phyloP scores from a whole-genome alignment of 2,888 invertebrate species.

The Argyra leucocephala region DNA sequence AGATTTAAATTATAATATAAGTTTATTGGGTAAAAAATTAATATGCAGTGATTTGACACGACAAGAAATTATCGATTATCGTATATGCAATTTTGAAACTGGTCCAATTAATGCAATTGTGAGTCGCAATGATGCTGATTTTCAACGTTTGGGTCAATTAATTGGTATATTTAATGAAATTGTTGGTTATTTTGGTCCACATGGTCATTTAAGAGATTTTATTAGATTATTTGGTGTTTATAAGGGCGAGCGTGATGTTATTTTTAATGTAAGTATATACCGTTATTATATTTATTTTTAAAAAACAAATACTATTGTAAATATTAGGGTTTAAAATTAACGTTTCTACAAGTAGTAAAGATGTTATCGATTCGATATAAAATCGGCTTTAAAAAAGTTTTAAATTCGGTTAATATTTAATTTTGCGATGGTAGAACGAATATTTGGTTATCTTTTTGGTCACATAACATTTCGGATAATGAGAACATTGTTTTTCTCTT shows the following conservation, averaged over 20 bases:
- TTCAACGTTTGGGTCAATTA: not conserved
- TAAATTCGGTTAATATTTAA: too few relatives aligned
- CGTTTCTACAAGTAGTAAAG: too few relatives aligned
- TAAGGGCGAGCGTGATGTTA: slow-evolving; percentile 22
- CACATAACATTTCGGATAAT: too few relatives aligned
- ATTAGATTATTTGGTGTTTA: slow-evolving; percentile 25
- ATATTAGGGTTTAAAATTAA: too few relatives aligned
- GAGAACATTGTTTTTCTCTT: too few relatives aligned
- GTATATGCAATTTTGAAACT: slow-evolving; percentile 25
- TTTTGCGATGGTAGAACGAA: too few relatives aligned
- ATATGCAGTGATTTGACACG: slow-evolving; percentile 23
- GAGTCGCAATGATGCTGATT: slow-evolving; percentile 20
- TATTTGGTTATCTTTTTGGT: too few relatives aligned
- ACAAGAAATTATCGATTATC: slow-evolving; percentile 17
- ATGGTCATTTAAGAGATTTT: slow-evolving; percentile 1
- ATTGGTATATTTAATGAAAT: slow-evolving; percentile 21
- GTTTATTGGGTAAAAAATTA: slow-evolving; percentile 23
- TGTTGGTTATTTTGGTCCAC: slow-evolving; percentile 16
- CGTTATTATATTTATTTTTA: too few relatives aligned
- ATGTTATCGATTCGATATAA: too few relatives aligned
- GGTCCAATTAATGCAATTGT: slow-evolving; percentile 20
- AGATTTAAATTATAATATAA: slow-evolving; percentile 17
- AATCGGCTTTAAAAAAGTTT: too few relatives aligned
- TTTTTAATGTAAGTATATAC: slow-evolving; percentile 25
- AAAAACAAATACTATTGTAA: too few relatives aligned